Evolutionary conservation across 2,113 vertebrate genomes (phyloP).

Genomic region (Macquaria australasica): DNA sequence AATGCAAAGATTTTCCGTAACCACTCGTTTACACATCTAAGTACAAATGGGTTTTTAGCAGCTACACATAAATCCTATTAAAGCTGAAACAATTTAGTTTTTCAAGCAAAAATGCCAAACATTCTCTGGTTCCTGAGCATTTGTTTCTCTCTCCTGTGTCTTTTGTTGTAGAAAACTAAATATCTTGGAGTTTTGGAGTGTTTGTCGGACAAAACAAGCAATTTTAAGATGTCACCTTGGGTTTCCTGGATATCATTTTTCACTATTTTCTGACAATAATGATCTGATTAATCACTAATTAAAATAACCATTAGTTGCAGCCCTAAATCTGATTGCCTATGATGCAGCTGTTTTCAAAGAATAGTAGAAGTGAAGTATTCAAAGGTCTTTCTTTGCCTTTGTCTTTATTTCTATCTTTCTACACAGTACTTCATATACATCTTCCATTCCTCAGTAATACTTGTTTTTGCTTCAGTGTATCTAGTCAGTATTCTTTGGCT

Average conservation of each 20-base stretch:
- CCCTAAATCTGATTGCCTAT: background rate
- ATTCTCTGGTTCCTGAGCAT: background rate
- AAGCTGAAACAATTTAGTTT: background rate
- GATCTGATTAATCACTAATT: background rate
- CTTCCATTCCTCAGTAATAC: slow-evolving; percentile 13
- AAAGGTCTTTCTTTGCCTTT: background rate
- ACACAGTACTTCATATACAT: background rate
- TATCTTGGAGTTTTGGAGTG: background rate
- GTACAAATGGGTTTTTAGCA: background rate
- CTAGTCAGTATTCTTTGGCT: slow-evolving; percentile 49
- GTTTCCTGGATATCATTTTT: background rate
- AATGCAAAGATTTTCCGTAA: background rate
- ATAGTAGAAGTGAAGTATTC: background rate
- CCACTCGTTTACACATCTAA: background rate
- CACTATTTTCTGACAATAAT: background rate
- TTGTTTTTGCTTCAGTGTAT: slow-evolving; percentile 26
- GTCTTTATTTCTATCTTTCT: background rate
- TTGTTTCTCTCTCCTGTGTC: background rate
- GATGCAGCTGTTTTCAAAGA: background rate
- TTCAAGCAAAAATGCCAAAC: background rate
- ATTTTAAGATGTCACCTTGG: no score
- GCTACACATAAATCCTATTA: background rate
- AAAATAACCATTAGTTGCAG: background rate
- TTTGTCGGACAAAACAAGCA: background rate
- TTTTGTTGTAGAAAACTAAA: background rate